Percentiles rank a stretch among this genome's conserved stretches.
phyloP scores from a whole-genome alignment of 1,140 invertebrate genomes.

The Drosophila grimshawi region DNA sequence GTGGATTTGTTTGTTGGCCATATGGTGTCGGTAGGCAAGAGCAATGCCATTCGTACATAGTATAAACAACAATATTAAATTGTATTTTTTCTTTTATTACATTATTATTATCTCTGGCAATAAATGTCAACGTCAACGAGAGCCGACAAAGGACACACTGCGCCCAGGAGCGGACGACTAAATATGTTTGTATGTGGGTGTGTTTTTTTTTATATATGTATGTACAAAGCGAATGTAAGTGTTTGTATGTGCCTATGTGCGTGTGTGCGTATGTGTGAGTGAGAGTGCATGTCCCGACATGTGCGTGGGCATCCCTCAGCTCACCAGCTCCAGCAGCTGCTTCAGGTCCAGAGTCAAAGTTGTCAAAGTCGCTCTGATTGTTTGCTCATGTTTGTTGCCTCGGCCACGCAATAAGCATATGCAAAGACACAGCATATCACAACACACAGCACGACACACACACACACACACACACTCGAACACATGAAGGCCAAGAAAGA shows the following conservation, averaged over 20 bases:
- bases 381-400: constrained; percentile 42
- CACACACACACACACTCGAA: constrained; percentile 18
- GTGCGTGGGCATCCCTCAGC: constrained; percentile 36
- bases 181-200: constrained; percentile 45
- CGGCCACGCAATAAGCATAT: constrained; percentile 40
- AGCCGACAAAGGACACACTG: constrained; percentile 71
- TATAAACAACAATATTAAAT: constrained; percentile 84
- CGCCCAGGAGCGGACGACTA: constrained; percentile 37
- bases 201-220: constrained; percentile 34
- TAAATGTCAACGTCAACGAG: constrained; percentile 82
- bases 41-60: constrained; percentile 54
- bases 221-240: constrained; percentile 33
- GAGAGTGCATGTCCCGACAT: constrained; percentile 19
- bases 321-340: constrained; percentile 9
- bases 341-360: constrained; percentile 16
- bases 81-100: constrained; percentile 81
- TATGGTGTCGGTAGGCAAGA: constrained; percentile 35
- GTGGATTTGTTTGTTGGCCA: constrained; percentile 1
- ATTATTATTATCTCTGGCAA: constrained; percentile 83
- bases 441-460: constrained; percentile 17
- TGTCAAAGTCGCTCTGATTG: constrained; percentile 29
- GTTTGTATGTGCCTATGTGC: constrained; percentile 17
- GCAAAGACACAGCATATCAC: constrained; percentile 22
- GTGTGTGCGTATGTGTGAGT: constrained; percentile 22
- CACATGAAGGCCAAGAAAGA: constrained; percentile 5